phyloP scores from a whole-genome alignment of 2,113 vertebrate genomes.

The Forbesichthys papilliferus region DNA sequence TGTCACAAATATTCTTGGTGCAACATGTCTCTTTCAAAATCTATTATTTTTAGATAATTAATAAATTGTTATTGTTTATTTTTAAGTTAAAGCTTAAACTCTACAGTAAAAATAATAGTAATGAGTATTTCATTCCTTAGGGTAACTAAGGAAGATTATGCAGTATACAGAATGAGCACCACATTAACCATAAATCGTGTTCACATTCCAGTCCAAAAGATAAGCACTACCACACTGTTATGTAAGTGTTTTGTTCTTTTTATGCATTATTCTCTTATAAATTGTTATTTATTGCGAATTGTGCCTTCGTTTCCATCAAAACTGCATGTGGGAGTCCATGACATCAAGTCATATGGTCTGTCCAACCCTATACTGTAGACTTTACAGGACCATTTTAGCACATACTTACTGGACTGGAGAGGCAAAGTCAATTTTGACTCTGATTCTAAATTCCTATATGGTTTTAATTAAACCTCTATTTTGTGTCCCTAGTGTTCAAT shows the following conservation, averaged over 20 bases:
- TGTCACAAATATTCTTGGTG: too few relatives aligned
- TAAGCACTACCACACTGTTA: slow-evolving; percentile 23
- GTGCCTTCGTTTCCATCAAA: background rate
- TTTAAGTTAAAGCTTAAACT: too few relatives aligned
- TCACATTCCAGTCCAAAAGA: slow-evolving; percentile 6
- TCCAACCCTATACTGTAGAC: background rate
- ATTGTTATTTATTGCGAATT: background rate
- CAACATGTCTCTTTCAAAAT: too few relatives aligned
- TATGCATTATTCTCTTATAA: background rate
- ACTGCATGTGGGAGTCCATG: background rate
- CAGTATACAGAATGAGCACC: slow-evolving; percentile 9
- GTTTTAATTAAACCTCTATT: background rate
- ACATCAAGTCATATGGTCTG: background rate
- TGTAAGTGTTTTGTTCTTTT: background rate
- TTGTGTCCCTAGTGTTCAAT: background rate
- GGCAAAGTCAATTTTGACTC: background rate
- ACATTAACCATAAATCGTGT: slow-evolving; percentile 7
- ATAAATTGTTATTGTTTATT: background rate
- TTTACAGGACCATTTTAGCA: background rate
- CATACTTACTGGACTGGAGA: background rate
- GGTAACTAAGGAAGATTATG: background rate
- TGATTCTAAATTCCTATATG: background rate
- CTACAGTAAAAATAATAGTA: too few relatives aligned
- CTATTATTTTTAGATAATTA: background rate
- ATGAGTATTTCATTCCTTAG: too few relatives aligned